These are phyloP conservation scores for Cyprinodon brontotheroides DNA, from an alignment of 2,113 vertebrate species.

Conservation along the genomic window DNA sequence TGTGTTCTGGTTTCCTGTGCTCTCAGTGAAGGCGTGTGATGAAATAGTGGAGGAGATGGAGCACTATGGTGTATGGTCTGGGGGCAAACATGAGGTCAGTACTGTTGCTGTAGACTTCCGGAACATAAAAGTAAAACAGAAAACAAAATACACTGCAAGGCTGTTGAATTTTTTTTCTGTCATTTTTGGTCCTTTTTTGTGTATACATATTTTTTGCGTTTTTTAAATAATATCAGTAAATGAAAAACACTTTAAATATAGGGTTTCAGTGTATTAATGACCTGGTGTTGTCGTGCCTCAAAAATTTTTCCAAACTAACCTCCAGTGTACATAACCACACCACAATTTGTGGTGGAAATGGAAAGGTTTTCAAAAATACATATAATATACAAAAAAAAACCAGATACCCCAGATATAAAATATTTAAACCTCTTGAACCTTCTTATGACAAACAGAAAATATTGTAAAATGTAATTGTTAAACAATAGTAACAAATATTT, in stretches of 20 bases:
- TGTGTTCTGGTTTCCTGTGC: slow-evolving; percentile 98
- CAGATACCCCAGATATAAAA: too few relatives aligned
- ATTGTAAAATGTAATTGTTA: too few relatives aligned
- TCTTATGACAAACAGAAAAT: too few relatives aligned
- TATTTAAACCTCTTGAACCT: too few relatives aligned
- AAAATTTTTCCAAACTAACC: background rate
- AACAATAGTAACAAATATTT: too few relatives aligned
- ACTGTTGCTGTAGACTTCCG: slow-evolving; percentile 9
- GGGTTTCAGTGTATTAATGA: background rate
- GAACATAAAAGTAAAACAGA: slow-evolving; percentile 16
- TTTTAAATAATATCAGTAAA: background rate
- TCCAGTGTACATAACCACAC: background rate
- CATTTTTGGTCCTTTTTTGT: background rate
- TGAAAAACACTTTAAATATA: background rate
- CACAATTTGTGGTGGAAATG: background rate
- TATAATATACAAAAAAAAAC: background rate
- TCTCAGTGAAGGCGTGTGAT: slow-evolving; percentile 91
- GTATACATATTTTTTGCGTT: background rate
- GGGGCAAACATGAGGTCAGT: slow-evolving; percentile 91
- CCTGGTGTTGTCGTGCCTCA: background rate
- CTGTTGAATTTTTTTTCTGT: background rate
- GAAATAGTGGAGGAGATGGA: slow-evolving; percentile 97
- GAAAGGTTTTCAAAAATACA: background rate
- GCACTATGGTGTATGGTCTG: slow-evolving; percentile 93
- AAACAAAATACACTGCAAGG: background rate